A percentile compares a stretch with the other conserved stretches of the same genome.
phyloP scores from a whole-genome alignment of 2,888 invertebrate species.

The Embidobia sp. region DNA sequence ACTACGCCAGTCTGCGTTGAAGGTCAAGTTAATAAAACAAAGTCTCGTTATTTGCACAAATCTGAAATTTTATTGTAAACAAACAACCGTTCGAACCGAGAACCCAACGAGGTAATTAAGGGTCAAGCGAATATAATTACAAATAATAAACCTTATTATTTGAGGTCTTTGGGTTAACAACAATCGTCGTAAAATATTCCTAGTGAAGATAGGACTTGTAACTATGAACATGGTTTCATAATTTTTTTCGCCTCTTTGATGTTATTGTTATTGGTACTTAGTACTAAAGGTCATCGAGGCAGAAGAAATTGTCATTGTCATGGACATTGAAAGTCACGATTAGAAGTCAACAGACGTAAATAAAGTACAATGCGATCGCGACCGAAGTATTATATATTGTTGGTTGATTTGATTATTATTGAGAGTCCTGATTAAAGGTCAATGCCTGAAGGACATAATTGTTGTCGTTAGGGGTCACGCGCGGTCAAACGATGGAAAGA shows the following conservation, averaged over 20 bases:
- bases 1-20: no score
- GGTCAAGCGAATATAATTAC: no score
- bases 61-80: not conserved
- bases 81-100: not conserved
- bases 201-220: no score
- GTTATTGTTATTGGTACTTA: not conserved
- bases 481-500: slow-evolving; percentile 14
- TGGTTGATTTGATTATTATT: slow-evolving; percentile 7
- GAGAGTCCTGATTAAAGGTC: slow-evolving; percentile 17
- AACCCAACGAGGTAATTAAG: no score
- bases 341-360: slow-evolving; percentile 5
- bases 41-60: not conserved
- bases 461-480: slow-evolving; percentile 12
- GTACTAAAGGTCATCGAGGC: not conserved
- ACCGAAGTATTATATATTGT: slow-evolving; percentile 6
- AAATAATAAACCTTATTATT: no score
- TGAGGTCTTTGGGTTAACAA: no score
- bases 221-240: no score
- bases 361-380: not conserved
- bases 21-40: not conserved
- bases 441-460: slow-evolving; percentile 29
- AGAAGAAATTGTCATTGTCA: slow-evolving; percentile 40
- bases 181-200: no score
- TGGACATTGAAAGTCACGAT: slow-evolving; percentile 31
- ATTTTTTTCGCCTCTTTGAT: no score